Percentiles rank a stretch among this genome's conserved stretches.
Evolutionary conservation across 2,113 vertebrate species (phyloP).

Genomic region (Archocentrus centrarchus): DNA sequence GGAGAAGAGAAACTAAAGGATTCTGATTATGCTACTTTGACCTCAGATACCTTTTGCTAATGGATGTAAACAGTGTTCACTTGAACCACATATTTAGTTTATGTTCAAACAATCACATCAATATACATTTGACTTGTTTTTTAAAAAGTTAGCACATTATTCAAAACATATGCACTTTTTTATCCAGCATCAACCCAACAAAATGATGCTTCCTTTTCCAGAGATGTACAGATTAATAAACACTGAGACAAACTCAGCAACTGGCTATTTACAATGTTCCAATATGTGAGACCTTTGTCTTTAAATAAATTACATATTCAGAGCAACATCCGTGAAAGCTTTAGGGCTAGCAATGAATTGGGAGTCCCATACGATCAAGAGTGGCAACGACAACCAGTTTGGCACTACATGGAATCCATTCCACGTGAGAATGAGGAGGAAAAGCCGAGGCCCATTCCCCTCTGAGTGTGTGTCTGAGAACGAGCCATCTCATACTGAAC

Average conservation of each 20-base stretch:
- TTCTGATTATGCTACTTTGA: constrained; percentile 37
- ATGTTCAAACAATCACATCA: constrained; percentile 87
- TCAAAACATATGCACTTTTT: constrained; percentile 55
- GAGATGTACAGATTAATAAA: constrained; percentile 84
- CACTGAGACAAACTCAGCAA: constrained; percentile 89
- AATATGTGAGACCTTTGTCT: constrained; percentile 70
- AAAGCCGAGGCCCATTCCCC: constrained; percentile 99
- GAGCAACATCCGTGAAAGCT: constrained; percentile 97
- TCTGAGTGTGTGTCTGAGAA: constrained; percentile 97
- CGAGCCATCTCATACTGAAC: constrained; percentile 99
- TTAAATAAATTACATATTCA: constrained; percentile 95
- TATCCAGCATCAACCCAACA: constrained; percentile 51
- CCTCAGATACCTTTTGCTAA: constrained; percentile 46
- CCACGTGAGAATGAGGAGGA: constrained; percentile 94
- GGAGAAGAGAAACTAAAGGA: constrained; percentile 20
- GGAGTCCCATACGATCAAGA: constrained; percentile 81
- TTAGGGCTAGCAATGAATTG: constrained; percentile 89
- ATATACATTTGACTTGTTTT: constrained; percentile 81
- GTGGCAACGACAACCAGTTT: constrained; percentile 25
- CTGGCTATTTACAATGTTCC: constrained; percentile 89
- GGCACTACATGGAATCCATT: constrained; percentile 92
- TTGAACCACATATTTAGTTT: constrained; percentile 86
- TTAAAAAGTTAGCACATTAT: constrained; percentile 63
- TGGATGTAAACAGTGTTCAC: constrained; percentile 71
- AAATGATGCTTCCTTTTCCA: constrained; percentile 57